Base-by-base conservation (phyloP, 2,113 vertebrate species). In the Enhydra lutris region DNA sequence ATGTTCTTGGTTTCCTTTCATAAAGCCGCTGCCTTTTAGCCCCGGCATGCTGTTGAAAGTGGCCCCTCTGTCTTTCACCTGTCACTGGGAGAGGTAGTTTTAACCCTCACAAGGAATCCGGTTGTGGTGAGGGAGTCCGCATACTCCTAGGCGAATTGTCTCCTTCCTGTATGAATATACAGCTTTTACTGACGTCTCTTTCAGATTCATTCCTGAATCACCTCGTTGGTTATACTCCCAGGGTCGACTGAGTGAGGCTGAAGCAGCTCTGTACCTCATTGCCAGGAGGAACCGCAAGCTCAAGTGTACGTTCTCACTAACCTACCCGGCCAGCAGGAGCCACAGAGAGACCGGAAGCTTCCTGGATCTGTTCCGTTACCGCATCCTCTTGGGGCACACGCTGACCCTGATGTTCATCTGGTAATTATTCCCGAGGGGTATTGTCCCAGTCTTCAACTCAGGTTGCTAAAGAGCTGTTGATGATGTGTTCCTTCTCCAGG, bases 141-240 rank as follows among this genome's bases (percentile, higher is more conserved):
- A 1, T 59, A 3, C 57, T 6, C 34, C 12, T 14, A 8, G 83
- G 34, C 34, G 45, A 50, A 7, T 12, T 55, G 42, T 91, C 71
- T 85, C 86, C 89, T 61, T 74, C 65, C 90, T 20, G 1, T 79
- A 76, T 42, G 97, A 95, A 96, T 84, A 97, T 39, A 69, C 95
- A 97, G 97, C 96, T 88, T 98, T 96, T 92, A 74, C 84, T 98
- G 97, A 96, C 92, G 0, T 98, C 94, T 95, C 45, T 98, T 99
- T 97, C 98, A 99, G 99, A 91, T 99, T 98, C 97, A 98, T 99
- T 98, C 99, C 99, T 1, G 99, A 99, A 96, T 99, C 99, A 4
- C 99, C 99, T 6, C 99, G 99, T 94, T 99, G 99, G 99, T 98
- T 99, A 15, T 99, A 99, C 80, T 98, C 99, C 15, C 99, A 99